Conservation (phyloP, 37 sponge, comb jelly and placozoan species). For the Agelas oroides region DNA sequence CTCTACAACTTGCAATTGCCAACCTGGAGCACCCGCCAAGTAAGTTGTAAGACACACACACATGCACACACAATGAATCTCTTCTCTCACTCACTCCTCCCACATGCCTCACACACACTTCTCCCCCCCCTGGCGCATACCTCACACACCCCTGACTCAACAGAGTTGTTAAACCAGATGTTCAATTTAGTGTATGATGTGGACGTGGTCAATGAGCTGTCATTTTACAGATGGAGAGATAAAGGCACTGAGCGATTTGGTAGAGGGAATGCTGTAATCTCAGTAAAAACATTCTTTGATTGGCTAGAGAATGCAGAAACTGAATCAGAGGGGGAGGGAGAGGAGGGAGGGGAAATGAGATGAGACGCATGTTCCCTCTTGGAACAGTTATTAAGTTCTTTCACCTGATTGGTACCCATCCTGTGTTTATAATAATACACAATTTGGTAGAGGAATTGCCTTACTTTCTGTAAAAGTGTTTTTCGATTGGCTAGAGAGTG, state of each 20-base stretch:
- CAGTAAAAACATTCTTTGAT: conserved; percentile 45
- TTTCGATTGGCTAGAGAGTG: too few relatives aligned
- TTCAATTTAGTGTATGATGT: conserved; percentile 65
- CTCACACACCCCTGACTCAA: not conserved
- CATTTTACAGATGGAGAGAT: conserved; percentile 55
- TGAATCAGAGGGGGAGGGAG: conserved; percentile 17
- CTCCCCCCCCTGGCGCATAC: not conserved
- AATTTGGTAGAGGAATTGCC: too few relatives aligned
- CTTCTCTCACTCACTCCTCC: not conserved
- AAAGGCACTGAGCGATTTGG: conserved; percentile 42
- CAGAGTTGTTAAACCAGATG: conserved; percentile 60
- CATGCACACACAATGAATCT: too few relatives aligned
- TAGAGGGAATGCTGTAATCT: conserved; percentile 43
- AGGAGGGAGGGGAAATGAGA: too few relatives aligned
- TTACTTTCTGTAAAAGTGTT: too few relatives aligned
- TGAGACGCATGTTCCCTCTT: too few relatives aligned
- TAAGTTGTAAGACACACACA: not conserved
- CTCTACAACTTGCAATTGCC: conserved; percentile 35
- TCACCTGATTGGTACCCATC: too few relatives aligned
- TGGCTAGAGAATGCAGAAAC: conserved; percentile 59
- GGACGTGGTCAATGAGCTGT: conserved; percentile 54
- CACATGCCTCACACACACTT: too few relatives aligned
- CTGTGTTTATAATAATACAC: too few relatives aligned
- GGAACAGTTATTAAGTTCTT: too few relatives aligned
- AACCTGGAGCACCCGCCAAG: conserved; percentile 61